phyloP scores from a whole-genome alignment of 2,888 invertebrate genomes.

The Drosophila monieri region DNA sequence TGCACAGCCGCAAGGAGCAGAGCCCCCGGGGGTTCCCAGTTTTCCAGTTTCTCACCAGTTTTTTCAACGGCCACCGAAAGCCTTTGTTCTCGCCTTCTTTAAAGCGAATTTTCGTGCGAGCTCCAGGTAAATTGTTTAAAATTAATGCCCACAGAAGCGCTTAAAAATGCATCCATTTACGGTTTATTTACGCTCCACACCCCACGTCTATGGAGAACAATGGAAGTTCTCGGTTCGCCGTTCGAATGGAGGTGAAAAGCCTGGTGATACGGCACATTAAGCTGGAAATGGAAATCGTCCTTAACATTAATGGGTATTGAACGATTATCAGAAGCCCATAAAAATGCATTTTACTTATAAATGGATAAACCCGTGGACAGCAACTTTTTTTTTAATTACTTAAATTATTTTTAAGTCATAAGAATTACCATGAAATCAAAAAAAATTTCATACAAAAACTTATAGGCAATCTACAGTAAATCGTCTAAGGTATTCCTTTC shows the following conservation, averaged over 20 bases:
- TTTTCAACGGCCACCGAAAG: neutral
- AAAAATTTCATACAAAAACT: no score
- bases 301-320: conserved; percentile 80
- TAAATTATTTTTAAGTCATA: neutral
- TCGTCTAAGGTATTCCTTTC: neutral
- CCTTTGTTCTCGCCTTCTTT: conserved; percentile 50
- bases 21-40: conserved; percentile 9
- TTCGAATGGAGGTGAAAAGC: conserved; percentile 38
- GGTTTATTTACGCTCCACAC: conserved; percentile 62
- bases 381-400: neutral
- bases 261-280: conserved; percentile 64
- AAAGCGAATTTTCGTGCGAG: conserved; percentile 60
- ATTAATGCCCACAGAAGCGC: conserved; percentile 69
- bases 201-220: conserved; percentile 46
- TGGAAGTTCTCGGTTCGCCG: conserved; percentile 40
- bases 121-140: conserved; percentile 73
- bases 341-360: conserved; percentile 10
- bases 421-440: no score
- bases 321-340: conserved; percentile 71
- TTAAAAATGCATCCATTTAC: conserved; percentile 70
- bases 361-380: neutral
- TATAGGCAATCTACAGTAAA: no score
- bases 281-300: conserved; percentile 62
- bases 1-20: conserved; percentile 30
- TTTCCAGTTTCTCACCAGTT: neutral